These are phyloP conservation scores for Sakesphorus luctuosus DNA, from an alignment of 2,113 vertebrate genomes.

Conservation along the genomic window DNA sequence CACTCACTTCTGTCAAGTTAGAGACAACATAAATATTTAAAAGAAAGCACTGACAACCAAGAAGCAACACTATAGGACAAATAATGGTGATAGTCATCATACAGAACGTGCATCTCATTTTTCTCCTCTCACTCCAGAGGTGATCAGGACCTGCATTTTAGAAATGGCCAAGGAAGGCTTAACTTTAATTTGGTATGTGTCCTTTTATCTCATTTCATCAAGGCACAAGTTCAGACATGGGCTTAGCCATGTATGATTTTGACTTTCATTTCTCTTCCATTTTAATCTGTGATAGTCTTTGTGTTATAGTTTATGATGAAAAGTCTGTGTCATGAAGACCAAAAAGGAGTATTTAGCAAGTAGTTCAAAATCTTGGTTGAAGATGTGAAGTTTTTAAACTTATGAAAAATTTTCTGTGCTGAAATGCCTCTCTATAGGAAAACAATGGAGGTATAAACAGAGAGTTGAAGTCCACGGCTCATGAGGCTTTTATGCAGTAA, in stretches of 20 bases:
- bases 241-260: neutral
- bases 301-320: neutral
- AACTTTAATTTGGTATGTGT: neutral
- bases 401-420: neutral
- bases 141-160: neutral
- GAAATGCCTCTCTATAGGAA: neutral
- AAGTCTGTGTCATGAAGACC: neutral
- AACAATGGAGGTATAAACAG: neutral
- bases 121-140: neutral
- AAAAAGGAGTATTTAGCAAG: neutral
- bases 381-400: neutral
- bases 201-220: neutral
- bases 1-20: neutral
- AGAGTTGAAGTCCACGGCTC: neutral
- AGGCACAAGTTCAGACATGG: neutral
- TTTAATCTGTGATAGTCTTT: neutral
- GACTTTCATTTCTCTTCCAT: neutral
- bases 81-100: neutral
- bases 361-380: neutral
- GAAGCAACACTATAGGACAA: neutral
- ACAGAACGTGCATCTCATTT: neutral
- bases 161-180: neutral
- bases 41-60: neutral
- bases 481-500: neutral
- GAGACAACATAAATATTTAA: neutral